These are phyloP conservation scores for Larimichthys crocea DNA, from an alignment of 2,113 vertebrate species.

Conservation along the genomic window DNA sequence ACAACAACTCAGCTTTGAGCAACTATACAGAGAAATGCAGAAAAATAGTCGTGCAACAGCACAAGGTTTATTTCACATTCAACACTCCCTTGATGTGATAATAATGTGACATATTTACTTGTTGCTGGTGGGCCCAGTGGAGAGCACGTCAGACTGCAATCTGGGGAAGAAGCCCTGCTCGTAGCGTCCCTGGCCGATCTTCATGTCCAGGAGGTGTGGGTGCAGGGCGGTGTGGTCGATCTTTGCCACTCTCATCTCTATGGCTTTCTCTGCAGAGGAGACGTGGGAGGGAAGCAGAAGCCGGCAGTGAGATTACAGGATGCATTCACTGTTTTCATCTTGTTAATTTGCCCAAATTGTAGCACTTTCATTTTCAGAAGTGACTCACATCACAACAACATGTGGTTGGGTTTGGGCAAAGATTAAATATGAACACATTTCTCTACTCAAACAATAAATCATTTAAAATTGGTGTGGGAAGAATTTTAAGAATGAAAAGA, in stretches of 20 bases:
- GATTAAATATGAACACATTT: neutral
- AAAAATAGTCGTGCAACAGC: neutral
- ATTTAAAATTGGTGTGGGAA: neutral
- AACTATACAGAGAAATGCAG: neutral
- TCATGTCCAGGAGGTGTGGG: slow-evolving; percentile 98
- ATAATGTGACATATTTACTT: slow-evolving; percentile 86
- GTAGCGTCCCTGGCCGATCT: slow-evolving; percentile 98
- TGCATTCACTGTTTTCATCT: neutral
- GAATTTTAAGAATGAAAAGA: neutral
- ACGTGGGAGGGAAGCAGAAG: neutral
- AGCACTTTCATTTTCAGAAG: neutral
- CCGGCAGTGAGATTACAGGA: neutral
- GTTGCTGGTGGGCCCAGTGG: slow-evolving; percentile 94
- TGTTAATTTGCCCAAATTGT: neutral
- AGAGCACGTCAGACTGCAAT: slow-evolving; percentile 95
- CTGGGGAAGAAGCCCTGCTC: slow-evolving; percentile 98
- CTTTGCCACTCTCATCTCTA: slow-evolving; percentile 94
- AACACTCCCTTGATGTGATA: neutral
- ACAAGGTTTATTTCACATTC: neutral
- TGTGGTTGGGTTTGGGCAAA: neutral
- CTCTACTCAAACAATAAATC: neutral
- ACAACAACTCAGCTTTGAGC: neutral
- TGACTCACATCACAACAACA: neutral
- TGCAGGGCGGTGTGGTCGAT: slow-evolving; percentile 98
- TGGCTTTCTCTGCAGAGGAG: slow-evolving; percentile 91